Percentiles rank a stretch among this genome's conserved stretches.
Evolutionary conservation across 1,140 invertebrate genomes (phyloP).

Genomic region (Cydia splendana): DNA sequence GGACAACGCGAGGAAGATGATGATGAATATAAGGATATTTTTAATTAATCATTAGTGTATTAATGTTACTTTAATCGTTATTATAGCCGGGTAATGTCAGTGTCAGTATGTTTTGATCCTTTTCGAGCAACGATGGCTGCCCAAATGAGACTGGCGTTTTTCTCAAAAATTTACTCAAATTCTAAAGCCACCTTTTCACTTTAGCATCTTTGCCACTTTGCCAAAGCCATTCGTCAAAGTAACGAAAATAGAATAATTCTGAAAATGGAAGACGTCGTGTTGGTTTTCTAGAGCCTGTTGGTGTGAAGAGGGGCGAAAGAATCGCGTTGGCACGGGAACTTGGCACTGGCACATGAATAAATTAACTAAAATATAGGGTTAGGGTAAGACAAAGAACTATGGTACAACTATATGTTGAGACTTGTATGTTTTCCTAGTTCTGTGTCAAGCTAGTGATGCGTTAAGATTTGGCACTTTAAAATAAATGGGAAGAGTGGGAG

Average conservation of each 20-base stretch:
- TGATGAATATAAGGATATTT: too few species aligned
- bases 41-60: too few species aligned
- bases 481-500: too few species aligned
- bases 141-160: not conserved
- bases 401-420: too few species aligned
- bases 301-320: not conserved
- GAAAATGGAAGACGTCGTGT: not conserved
- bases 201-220: not conserved
- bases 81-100: too few species aligned
- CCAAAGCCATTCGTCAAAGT: not conserved
- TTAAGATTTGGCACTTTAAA: too few species aligned
- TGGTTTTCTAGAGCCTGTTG: not conserved
- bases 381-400: not conserved
- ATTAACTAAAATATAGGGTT: conserved; percentile 11
- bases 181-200: not conserved
- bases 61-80: too few species aligned
- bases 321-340: not conserved
- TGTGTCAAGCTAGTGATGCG: too few species aligned
- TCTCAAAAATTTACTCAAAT: not conserved
- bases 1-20: too few species aligned
- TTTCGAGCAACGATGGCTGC: too few species aligned
- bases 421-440: too few species aligned
- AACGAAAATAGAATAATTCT: conserved; percentile 4
- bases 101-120: too few species aligned
- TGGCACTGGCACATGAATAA: not conserved